These are phyloP conservation scores for Myiagra hebetior DNA, from an alignment of 2,113 vertebrate species.

Conservation along the genomic window DNA sequence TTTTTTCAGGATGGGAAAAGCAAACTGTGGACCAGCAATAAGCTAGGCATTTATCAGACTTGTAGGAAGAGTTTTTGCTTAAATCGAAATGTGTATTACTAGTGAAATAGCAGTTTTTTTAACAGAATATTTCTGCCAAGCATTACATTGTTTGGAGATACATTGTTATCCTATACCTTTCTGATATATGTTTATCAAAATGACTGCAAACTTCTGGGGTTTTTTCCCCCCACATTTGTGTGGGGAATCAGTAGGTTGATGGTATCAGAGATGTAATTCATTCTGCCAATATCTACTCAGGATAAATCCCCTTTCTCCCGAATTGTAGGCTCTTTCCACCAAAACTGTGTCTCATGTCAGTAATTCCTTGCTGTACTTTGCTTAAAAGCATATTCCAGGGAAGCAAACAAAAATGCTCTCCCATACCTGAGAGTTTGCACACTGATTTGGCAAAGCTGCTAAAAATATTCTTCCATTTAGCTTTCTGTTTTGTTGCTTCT, in stretches of 20 bases:
- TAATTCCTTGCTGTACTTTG: background rate
- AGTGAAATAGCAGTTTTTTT: background rate
- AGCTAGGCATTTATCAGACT: background rate
- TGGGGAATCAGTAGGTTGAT: background rate
- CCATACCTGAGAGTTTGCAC: background rate
- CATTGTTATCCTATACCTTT: background rate
- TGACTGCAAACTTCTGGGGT: background rate
- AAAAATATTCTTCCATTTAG: background rate
- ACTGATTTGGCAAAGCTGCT: background rate
- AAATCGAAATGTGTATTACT: background rate
- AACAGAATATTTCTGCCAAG: background rate
- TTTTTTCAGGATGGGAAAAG: background rate
- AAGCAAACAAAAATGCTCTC: background rate
- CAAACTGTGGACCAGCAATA: background rate
- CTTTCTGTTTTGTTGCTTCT: background rate
- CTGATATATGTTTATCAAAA: background rate
- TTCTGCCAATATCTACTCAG: background rate
- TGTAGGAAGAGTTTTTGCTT: background rate
- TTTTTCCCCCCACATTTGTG: fast-evolving
- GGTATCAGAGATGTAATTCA: background rate
- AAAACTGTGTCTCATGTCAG: background rate
- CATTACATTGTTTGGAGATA: background rate
- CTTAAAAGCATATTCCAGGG: background rate
- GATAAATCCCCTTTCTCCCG: background rate
- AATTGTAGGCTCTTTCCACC: background rate